phyloP scores from a whole-genome alignment of 2,888 invertebrate species.

The Perithous albicinctus region DNA sequence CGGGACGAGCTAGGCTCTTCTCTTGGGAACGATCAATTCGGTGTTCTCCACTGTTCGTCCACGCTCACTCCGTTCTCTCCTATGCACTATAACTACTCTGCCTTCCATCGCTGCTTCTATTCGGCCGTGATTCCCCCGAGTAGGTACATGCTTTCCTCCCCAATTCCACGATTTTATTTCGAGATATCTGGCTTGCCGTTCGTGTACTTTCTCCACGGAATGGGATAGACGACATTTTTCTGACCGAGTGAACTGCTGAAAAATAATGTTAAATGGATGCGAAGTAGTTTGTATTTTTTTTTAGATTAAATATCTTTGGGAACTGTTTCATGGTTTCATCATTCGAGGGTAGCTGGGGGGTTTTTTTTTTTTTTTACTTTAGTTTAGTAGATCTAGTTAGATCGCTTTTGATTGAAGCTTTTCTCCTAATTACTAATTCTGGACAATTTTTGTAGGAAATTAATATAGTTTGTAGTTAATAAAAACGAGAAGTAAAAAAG shows the following conservation, averaged over 20 bases:
- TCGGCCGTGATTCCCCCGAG: slow-evolving; percentile 42
- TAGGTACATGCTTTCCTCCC: slow-evolving; percentile 24
- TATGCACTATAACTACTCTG: background rate
- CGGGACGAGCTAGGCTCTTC: slow-evolving; percentile 47
- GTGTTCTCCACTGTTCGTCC: slow-evolving; percentile 36
- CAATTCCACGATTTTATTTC: slow-evolving; percentile 23
- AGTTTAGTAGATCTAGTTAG: background rate
- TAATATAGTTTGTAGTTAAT: background rate
- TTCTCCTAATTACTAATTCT: background rate
- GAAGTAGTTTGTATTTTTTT: too few relatives aligned
- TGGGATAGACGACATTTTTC: slow-evolving; percentile 19
- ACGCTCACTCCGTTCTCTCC: slow-evolving; percentile 7
- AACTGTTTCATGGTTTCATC: background rate
- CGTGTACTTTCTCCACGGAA: background rate
- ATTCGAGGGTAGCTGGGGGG: too few relatives aligned
- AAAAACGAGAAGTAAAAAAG: background rate
- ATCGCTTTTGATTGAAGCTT: background rate
- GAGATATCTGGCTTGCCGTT: background rate
- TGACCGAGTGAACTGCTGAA: background rate
- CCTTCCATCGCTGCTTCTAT: background rate
- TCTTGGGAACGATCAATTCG: slow-evolving; percentile 66
- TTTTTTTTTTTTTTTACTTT: background rate
- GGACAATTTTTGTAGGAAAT: background rate
- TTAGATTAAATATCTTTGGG: background rate
- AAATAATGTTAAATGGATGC: background rate